phyloP scores from a whole-genome alignment of 2,113 vertebrate genomes.

The Oxyruncus cristatus region DNA sequence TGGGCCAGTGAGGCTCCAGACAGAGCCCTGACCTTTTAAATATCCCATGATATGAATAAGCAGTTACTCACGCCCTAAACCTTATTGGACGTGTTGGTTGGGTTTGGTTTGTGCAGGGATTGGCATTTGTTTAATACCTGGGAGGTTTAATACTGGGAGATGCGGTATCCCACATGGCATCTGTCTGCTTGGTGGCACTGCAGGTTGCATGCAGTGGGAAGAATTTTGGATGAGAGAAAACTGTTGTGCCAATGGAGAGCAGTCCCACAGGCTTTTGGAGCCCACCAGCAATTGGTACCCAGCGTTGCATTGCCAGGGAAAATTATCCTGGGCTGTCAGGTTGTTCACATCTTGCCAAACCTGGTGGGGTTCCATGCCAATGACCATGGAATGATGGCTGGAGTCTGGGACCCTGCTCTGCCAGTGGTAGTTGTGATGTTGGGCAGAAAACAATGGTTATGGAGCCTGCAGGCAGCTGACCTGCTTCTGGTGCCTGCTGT shows the following conservation, averaged over 20 bases:
- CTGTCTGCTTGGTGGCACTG: not conserved
- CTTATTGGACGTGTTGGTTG: not conserved
- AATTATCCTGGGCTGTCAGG: not conserved
- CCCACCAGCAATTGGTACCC: not conserved
- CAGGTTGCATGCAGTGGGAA: not conserved
- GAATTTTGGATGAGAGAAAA: not conserved
- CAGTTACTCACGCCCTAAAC: not conserved
- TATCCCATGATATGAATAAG: not conserved
- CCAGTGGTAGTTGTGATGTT: not conserved
- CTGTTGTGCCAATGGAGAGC: not conserved
- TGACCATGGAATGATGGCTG: not conserved
- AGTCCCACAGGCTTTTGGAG: not conserved
- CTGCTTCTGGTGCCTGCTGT: not conserved
- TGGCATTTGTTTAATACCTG: not conserved
- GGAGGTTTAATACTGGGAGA: not conserved
- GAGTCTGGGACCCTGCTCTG: not conserved
- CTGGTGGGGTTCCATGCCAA: not conserved
- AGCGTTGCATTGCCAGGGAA: rapidly evolving
- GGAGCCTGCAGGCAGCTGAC: not conserved
- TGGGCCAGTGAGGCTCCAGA: not conserved
- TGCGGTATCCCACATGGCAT: not conserved
- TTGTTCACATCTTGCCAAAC: not conserved
- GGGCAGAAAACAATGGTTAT: not conserved
- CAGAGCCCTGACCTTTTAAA: not conserved
- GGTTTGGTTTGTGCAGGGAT: not conserved